Conservation (phyloP, 1,140 invertebrate species). For the Halesus radiatus region DNA sequence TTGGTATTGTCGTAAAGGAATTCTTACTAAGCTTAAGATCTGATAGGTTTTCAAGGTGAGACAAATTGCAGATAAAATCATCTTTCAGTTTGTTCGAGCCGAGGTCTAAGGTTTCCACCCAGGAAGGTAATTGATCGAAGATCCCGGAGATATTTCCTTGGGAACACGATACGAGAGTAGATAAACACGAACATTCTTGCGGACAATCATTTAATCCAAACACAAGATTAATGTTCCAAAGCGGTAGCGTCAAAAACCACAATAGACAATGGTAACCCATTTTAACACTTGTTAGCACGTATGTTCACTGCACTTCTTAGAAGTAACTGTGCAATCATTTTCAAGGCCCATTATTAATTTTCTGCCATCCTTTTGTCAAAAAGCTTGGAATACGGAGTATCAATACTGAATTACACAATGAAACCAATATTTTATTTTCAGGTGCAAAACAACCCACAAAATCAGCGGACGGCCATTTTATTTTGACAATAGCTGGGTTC, state of each 20-base stretch:
- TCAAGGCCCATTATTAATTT: background rate
- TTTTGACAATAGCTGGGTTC: constrained; percentile 19
- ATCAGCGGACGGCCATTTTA: constrained; percentile 42
- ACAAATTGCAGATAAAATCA: constrained; percentile 63
- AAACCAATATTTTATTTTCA: constrained; percentile 27
- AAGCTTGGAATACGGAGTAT: background rate
- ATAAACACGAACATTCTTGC: constrained; percentile 72
- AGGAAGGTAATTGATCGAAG: constrained; percentile 70
- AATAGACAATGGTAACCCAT: constrained; percentile 46
- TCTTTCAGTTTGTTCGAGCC: constrained; percentile 64
- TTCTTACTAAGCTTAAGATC: constrained; percentile 72
- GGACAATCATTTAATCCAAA: constrained; percentile 63
- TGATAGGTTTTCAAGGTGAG: constrained; percentile 65
- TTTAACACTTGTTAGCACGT: constrained; percentile 48
- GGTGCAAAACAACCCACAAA: constrained; percentile 40
- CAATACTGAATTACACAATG: background rate
- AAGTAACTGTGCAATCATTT: constrained; percentile 20
- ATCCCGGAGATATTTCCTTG: constrained; percentile 72
- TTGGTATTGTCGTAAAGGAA: constrained; percentile 65
- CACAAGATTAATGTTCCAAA: constrained; percentile 36
- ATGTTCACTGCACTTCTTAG: constrained; percentile 19
- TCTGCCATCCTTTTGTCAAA: background rate
- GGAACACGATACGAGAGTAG: constrained; percentile 73
- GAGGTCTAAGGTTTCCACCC: constrained; percentile 75
- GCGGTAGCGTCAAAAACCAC: constrained; percentile 39